Evolutionary conservation across 1,140 invertebrate species (phyloP), one percentile per base, ranked within the genome.

Genomic region (Bombus cullumanus): DNA sequence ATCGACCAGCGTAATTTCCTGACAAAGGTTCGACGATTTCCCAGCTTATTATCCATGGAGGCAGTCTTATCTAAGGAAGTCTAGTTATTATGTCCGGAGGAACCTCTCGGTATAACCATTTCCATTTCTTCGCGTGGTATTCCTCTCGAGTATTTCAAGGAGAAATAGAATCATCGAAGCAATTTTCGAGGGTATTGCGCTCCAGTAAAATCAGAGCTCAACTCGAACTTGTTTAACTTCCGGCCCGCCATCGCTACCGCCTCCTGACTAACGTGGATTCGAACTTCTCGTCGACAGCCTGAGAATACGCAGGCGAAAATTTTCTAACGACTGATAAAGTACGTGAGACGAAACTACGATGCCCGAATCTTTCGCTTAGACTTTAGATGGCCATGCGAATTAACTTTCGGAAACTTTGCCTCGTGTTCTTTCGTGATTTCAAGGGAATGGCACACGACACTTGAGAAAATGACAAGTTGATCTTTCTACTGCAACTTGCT

Each of bases 1-100:
- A 66, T 79, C 59, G 41, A 66, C 62, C 62, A 5, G 39, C n/a
- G 39, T 43, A 78, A 78, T 78, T 78, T 78, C 39, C 37, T 39
- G 12, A 9, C 39, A 39, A 22, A 3, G 1, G 2, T 25, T 31
- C 59, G 6, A 3, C 8, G 8, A 69, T 69, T 5, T 37, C 39
- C 15, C 9, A 15, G 25, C 64, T 34, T n/a, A 64, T 69, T 80
- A 80, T 80, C 9, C 4, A 3, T 22, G 47, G 47, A 53, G 47
- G 5, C 18, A 8, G 18, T 6, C 18, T 22, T 53, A 22, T 53
- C 18, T 22, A 53, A 53, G 47, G 47, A 22, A 53, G 18, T 18
- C 47, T 53, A 53, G 47, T 53, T 53, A 53, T 53, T 53, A 22
- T 3, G 18, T 18, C 22, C 47, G 47, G 0, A 53, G 47, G 47